Conservation (phyloP, 2,797 vertebrate genomes). For the Manis crassicaudata region DNA sequence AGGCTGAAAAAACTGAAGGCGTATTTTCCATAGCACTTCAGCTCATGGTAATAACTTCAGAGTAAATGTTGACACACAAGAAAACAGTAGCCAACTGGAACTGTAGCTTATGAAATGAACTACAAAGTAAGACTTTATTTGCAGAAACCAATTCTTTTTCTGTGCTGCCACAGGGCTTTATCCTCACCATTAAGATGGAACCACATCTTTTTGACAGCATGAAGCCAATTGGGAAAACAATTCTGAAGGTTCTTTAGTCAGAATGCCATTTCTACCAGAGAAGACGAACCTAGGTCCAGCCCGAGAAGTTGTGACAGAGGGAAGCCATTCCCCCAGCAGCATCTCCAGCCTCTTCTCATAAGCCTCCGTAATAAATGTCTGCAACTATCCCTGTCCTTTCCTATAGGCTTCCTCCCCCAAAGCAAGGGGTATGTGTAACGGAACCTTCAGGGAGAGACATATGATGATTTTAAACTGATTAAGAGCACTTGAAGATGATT, state of each 20-base stretch:
- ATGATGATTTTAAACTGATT: conserved; percentile 60
- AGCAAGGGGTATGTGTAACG: not conserved
- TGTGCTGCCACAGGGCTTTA: not conserved
- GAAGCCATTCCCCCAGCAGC: not conserved
- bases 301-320: not conserved
- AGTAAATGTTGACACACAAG: conserved; percentile 64
- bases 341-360: not conserved
- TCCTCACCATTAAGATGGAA: not conserved
- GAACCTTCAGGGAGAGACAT: conserved; percentile 32
- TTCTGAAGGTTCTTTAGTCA: not conserved
- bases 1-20: conserved; percentile 44
- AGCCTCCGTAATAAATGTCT: not conserved
- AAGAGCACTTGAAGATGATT: conserved; percentile 64
- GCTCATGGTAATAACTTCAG: conserved; percentile 47
- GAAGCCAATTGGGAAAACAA: not conserved
- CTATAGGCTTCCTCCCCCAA: not conserved
- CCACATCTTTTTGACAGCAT: not conserved
- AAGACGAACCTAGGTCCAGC: not conserved
- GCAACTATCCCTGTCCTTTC: not conserved
- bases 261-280: not conserved
- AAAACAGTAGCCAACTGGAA: conserved; percentile 54
- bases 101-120: not conserved
- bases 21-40: conserved; percentile 67
- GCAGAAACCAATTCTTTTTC: not conserved
- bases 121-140: not conserved